Conservation (phyloP, 2,888 invertebrate species). For the Amphipyra tragopoginis region DNA sequence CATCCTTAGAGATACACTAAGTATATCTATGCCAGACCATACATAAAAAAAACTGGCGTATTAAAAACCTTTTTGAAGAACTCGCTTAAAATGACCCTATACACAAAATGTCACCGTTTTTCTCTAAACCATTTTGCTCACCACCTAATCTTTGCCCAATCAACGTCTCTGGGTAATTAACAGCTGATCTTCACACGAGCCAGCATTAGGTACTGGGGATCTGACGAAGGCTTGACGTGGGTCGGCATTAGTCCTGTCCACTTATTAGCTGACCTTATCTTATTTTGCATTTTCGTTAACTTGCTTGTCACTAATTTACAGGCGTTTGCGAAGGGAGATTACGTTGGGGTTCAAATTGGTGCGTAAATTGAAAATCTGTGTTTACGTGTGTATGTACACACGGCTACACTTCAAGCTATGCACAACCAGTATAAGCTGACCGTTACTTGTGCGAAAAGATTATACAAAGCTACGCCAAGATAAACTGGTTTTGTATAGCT, state of each 20-base stretch:
- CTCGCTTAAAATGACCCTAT: too few species aligned
- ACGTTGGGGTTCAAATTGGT: slow-evolving; percentile 8
- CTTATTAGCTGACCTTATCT: slow-evolving; percentile 44
- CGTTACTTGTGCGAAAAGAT: too few species aligned
- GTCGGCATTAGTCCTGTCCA: slow-evolving; percentile 45
- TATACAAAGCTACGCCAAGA: too few species aligned
- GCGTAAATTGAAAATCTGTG: slow-evolving; percentile 28
- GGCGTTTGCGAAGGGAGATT: slow-evolving; percentile 9
- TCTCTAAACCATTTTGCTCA: too few species aligned
- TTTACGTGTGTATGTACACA: neutral
- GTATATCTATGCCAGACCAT: too few species aligned
- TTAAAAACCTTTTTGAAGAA: too few species aligned
- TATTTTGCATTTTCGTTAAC: slow-evolving; percentile 45
- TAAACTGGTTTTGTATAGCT: too few species aligned
- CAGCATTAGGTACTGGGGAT: slow-evolving; percentile 33
- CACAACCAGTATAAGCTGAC: too few species aligned
- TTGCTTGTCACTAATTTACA: slow-evolving; percentile 36
- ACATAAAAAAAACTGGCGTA: too few species aligned
- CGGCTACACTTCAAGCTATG: too few species aligned
- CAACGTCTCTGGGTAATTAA: slow-evolving; percentile 46
- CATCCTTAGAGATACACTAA: too few species aligned
- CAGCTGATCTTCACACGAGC: slow-evolving; percentile 55
- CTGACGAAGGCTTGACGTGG: slow-evolving; percentile 60
- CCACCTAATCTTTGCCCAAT: slow-evolving; percentile 19
- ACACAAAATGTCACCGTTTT: too few species aligned